These are phyloP conservation scores for Sipha flava DNA, from an alignment of 1,140 invertebrate species.

Conservation along the genomic window DNA sequence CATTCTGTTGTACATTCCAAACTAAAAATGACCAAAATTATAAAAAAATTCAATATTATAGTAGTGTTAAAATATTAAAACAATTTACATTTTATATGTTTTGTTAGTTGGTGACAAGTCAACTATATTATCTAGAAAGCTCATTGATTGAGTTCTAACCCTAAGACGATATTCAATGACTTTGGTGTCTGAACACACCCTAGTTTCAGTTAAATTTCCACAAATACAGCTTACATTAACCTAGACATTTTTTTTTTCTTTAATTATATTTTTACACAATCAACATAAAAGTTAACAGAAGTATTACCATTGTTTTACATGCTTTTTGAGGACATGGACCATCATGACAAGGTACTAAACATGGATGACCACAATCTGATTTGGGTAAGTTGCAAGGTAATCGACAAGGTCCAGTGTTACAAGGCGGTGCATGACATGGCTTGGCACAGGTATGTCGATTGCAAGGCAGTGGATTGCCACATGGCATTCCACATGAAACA, in stretches of 20 bases:
- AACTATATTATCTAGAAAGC: neutral
- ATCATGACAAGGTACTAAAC: constrained; percentile 55
- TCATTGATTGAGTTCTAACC: constrained; percentile 4
- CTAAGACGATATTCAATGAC: constrained; percentile 4
- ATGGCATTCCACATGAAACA: constrained; percentile 82
- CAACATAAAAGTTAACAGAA: neutral
- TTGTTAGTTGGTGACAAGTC: neutral
- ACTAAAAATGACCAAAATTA: constrained; percentile 44
- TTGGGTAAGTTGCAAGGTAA: constrained; percentile 51
- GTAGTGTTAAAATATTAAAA: neutral
- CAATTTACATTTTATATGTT: constrained; percentile 11
- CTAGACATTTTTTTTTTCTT: no score
- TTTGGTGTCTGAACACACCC: constrained; percentile 6
- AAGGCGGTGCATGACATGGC: constrained; percentile 63
- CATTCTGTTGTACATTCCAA: constrained; percentile 92
- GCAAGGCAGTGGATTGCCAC: constrained; percentile 67
- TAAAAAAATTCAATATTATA: neutral
- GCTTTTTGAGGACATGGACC: constrained; percentile 54
- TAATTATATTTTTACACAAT: no score
- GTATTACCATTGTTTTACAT: constrained; percentile 56
- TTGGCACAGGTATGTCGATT: constrained; percentile 67
- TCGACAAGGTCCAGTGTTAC: constrained; percentile 47
- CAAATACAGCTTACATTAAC: constrained; percentile 1
- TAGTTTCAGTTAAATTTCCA: constrained; percentile 5
- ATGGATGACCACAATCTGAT: constrained; percentile 50